Evolutionary conservation across 2,797 vertebrate species (phyloP).

Genomic region (Oreonectes daqikongensis): DNA sequence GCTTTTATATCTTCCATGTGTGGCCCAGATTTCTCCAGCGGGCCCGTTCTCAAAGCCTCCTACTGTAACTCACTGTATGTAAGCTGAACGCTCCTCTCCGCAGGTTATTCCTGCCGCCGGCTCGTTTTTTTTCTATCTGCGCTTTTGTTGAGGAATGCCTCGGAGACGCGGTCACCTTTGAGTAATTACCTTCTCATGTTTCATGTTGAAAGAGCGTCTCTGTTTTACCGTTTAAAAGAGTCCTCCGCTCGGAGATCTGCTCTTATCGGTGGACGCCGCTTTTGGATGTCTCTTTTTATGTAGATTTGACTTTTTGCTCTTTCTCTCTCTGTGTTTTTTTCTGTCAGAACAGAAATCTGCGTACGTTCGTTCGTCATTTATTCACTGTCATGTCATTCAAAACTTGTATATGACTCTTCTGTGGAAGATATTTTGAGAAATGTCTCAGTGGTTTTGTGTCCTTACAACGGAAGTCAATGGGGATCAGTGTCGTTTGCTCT

Average conservation of each 20-base stretch:
- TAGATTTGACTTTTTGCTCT: background rate
- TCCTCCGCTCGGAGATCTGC: slow-evolving; percentile 2
- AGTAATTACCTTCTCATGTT: slow-evolving; percentile 70
- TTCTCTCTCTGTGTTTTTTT: background rate
- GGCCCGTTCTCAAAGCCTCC: slow-evolving; percentile 15
- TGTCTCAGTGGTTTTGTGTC: too few species aligned
- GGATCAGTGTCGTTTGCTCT: too few species aligned
- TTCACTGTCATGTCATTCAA: too few species aligned
- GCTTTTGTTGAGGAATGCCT: slow-evolving; percentile 56
- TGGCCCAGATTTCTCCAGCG: slow-evolving; percentile 38
- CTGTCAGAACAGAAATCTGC: background rate
- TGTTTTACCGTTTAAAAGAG: slow-evolving; percentile 56
- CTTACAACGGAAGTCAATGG: too few species aligned
- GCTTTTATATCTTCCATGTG: slow-evolving; percentile 37
- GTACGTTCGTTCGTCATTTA: background rate
- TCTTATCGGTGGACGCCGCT: slow-evolving; percentile 17
- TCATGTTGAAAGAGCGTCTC: slow-evolving; percentile 57
- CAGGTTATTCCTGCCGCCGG: slow-evolving; percentile 42
- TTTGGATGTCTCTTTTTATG: background rate
- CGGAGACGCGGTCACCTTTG: slow-evolving; percentile 65
- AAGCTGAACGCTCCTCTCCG: slow-evolving; percentile 39
- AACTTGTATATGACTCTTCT: too few species aligned
- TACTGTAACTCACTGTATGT: slow-evolving; percentile 29
- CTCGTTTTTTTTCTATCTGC: background rate
- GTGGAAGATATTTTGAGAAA: too few species aligned